Evolutionary conservation across 2,113 vertebrate genomes (phyloP), one percentile per base, ranked within the genome.

Genomic region (Hyperoodon ampullatus): DNA sequence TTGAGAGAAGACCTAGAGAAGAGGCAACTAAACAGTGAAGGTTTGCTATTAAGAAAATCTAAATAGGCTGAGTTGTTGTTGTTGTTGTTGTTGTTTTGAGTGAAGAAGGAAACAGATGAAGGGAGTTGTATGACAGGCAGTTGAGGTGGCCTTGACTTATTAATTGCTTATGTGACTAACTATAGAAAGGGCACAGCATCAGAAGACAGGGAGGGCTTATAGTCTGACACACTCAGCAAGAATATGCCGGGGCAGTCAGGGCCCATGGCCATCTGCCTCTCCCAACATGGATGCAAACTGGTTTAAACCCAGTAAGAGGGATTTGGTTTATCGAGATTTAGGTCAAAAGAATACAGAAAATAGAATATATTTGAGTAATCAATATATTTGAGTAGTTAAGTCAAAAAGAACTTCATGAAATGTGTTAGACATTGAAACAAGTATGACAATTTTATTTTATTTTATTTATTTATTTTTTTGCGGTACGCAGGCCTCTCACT

Each of bases 361-460:
- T 2, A 68, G 13, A 61, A 47, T 47, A 71, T 47, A 93, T 71
- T 44, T 26, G 78, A 81, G 26, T 50, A 63, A 65, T 33, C 80
- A 86, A 60, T 44, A 87, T 35, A 63, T 74, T 65, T 60, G 13
- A 28, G 4, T 74, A 44, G 72, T 86, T 86, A 53, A 71, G n/a
- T 93, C 13, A 90, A 88, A 94, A 96, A 55, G 18, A 71, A 93
- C 30, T 58, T 93, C 14, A 44, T 39, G 23, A 77, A 66, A 61
- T 55, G 30, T 7, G 13, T 47, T 86, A 77, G 50, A 93, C 15
- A 75, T 3, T 47, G 72, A 97, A 91, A 92, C 8, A 85, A 35
- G 5, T 39, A 74, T 30, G 61, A 44, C 2, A 28, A 39, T 71
- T 88, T 89, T 53, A 42, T 61, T 90, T 87, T 12, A 50, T 50